A percentile compares a stretch with the other conserved stretches of the same genome.
These are phyloP conservation scores for Aplocera efformata DNA, from an alignment of 2,888 invertebrate species.

Conservation along the genomic window DNA sequence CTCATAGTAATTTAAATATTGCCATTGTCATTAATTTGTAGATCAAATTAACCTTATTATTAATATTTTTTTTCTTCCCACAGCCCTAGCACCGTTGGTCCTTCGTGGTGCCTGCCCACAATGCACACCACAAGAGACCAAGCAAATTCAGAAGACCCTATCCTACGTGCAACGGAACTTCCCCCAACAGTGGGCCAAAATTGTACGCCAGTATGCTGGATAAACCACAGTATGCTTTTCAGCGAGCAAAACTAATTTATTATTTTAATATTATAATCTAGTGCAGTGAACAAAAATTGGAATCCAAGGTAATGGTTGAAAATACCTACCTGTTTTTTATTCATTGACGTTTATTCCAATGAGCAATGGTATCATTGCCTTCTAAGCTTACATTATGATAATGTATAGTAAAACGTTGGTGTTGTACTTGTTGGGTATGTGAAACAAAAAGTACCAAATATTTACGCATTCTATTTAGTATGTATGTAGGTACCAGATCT, in stretches of 20 bases:
- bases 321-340: no score
- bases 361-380: no score
- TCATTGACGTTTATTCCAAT: no score
- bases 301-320: not conserved
- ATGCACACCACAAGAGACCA: constrained; percentile 84
- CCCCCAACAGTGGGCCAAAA: constrained; percentile 88
- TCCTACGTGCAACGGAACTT: constrained; percentile 87
- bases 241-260: constrained; percentile 13
- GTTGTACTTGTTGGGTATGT: no score
- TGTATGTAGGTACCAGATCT: no score
- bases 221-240: constrained; percentile 33
- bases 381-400: no score
- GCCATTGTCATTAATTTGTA: no score
- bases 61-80: constrained; percentile 35
- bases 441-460: no score
- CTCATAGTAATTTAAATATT: no score
- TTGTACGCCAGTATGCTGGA: constrained; percentile 85
- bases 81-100: constrained; percentile 88
- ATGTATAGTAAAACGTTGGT: no score
- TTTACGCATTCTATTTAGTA: no score
- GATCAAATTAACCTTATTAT: not conserved
- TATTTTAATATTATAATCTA: not conserved
- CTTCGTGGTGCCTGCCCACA: constrained; percentile 87
- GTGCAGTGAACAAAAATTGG: not conserved
- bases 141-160: constrained; percentile 87